Evolutionary conservation across 2,797 vertebrate genomes (phyloP), one percentile per base, ranked within the genome.

Genomic region (Ptychobarbus kaznakovi): DNA sequence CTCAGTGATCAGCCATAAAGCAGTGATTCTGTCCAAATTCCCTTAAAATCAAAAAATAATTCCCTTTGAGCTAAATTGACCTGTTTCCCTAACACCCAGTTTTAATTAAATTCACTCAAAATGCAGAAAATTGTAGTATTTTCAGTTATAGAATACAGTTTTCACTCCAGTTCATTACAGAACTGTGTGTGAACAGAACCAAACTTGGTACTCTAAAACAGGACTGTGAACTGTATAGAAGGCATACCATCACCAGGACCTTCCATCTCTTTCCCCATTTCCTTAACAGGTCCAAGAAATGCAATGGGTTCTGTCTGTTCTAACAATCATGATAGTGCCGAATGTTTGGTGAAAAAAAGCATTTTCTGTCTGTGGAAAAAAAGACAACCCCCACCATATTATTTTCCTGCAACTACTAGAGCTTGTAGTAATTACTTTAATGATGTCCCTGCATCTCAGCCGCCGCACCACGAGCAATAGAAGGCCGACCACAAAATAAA

Each of bases 351-450:
- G 78, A 44, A 25, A 63, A 51, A 80, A 80, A 76, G n/a, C 86
- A 88, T 86, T 89, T 66, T 51, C 42, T 79, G 49, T 83, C 46
- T n/a, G 38, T 32, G 88, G 88, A 88, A 80, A 87, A 88, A 91
- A 90, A 89, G 85, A 86, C 86, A 90, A 91, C 88, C 81, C 81
- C 82, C 53, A 88, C 92, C 89, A 89, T 93, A 93, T 92, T 90
- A 94, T 93, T 93, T 91, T 92, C 92, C 92, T 91, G 93, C 92
- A 95, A 93, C 92, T 93, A 91, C 94, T 94, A 94, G 91, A 92
- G 94, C 92, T 95, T 89, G 66, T 93, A 93, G 88, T 93, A 93
- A 94, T 95, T 95, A 91, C 89, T 92, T 95, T 95, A 95, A 93
- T 95, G 91, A 95, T 95, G 91, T 87, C 92, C 92, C 91, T 91